These are phyloP conservation scores for Podilymbus podiceps DNA, from an alignment of 2,113 vertebrate genomes.

Conservation along the genomic window DNA sequence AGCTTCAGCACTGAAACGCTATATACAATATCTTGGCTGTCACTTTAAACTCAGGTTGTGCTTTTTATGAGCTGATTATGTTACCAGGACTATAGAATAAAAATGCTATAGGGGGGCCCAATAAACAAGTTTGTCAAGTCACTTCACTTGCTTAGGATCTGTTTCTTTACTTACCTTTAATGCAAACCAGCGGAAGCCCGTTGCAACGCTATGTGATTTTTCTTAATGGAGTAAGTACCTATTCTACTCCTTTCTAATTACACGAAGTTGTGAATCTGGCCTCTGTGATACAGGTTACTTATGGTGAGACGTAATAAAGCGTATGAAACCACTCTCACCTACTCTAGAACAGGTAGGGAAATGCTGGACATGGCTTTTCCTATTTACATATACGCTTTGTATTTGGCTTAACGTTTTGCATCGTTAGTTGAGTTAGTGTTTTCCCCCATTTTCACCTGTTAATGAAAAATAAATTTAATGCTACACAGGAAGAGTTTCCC, in stretches of 20 bases:
- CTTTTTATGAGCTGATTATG: slow-evolving; percentile 55
- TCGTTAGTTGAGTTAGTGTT: slow-evolving; percentile 41
- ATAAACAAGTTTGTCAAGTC: slow-evolving; percentile 40
- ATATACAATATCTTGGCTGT: slow-evolving; percentile 77
- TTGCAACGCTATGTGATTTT: slow-evolving; percentile 12
- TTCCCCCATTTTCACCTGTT: slow-evolving; percentile 35
- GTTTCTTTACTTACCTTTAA: slow-evolving; percentile 58
- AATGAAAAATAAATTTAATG: slow-evolving; percentile 47
- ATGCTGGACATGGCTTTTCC: neutral
- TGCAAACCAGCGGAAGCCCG: slow-evolving; percentile 2
- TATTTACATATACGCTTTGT: neutral
- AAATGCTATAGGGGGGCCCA: slow-evolving; percentile 52
- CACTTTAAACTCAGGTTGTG: slow-evolving; percentile 55
- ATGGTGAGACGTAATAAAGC: neutral
- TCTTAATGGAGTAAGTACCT: slow-evolving; percentile 21
- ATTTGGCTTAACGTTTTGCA: slow-evolving; percentile 26
- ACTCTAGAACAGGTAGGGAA: neutral
- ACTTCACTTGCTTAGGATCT: slow-evolving; percentile 30
- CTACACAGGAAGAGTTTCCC: slow-evolving; percentile 43
- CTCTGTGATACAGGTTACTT: neutral
- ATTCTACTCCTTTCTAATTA: slow-evolving; percentile 29
- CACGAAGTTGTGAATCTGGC: neutral
- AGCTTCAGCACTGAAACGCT: slow-evolving; percentile 87
- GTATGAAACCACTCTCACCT: neutral
- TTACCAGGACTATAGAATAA: slow-evolving; percentile 66